Evolutionary conservation across 1,140 invertebrate genomes (phyloP).

Genomic region (Drosophila sturtevanti): DNA sequence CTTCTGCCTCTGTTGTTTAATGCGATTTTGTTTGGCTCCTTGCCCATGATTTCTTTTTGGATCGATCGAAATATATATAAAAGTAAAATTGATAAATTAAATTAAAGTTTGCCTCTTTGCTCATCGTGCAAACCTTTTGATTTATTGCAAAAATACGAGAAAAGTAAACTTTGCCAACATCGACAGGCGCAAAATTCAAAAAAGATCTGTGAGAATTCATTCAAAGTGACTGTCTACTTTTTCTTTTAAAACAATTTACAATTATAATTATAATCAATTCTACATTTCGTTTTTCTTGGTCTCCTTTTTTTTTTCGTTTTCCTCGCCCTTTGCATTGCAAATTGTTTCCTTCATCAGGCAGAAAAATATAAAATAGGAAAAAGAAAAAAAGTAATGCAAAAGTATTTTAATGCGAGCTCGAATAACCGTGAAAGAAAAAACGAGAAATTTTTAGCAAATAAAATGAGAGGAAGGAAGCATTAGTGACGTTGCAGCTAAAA

Average conservation of each 20-base stretch:
- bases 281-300: slow-evolving; percentile 31
- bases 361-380: slow-evolving; percentile 12
- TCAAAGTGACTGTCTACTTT: slow-evolving; percentile 39
- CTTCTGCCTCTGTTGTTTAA: slow-evolving; percentile 34
- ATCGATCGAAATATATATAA: neutral
- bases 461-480: slow-evolving; percentile 26
- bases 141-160: slow-evolving; percentile 29
- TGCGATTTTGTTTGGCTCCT: slow-evolving; percentile 49
- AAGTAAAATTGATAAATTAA: neutral
- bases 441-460: neutral
- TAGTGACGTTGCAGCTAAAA: slow-evolving; percentile 66
- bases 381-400: slow-evolving; percentile 51
- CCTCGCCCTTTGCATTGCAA: slow-evolving; percentile 56
- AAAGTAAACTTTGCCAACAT: slow-evolving; percentile 7
- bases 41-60: slow-evolving; percentile 22
- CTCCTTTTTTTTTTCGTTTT: neutral
- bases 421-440: slow-evolving; percentile 21
- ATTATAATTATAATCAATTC: slow-evolving; percentile 80
- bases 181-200: neutral
- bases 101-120: neutral
- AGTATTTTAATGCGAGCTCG: slow-evolving; percentile 66
- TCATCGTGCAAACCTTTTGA: neutral
- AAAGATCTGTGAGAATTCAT: slow-evolving; percentile 31
- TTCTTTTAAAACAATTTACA: slow-evolving; percentile 64
- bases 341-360: slow-evolving; percentile 57